phyloP scores from a whole-genome alignment of 2,797 vertebrate genomes.

The Geotrypetes seraphini region DNA sequence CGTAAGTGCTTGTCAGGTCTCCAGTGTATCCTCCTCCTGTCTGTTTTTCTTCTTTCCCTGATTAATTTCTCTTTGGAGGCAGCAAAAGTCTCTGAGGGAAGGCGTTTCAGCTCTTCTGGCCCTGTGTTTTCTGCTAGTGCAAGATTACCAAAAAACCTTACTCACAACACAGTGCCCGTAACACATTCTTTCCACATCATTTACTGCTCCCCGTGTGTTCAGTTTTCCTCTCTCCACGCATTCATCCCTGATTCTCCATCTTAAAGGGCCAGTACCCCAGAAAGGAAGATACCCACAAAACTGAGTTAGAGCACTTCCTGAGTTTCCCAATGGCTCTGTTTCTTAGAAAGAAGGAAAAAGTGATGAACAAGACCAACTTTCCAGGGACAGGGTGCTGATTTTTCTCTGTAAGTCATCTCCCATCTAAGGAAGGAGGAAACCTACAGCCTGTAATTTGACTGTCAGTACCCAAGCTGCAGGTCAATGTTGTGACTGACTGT shows the following conservation, averaged over 20 bases:
- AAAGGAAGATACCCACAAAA: no score
- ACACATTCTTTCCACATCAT: constrained; percentile 20
- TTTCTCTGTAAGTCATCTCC: neutral
- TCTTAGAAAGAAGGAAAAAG: neutral
- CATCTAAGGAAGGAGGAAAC: constrained; percentile 39
- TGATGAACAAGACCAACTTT: no score
- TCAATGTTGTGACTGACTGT: constrained; percentile 72
- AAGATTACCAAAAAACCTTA: constrained; percentile 7
- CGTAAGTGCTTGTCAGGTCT: no score
- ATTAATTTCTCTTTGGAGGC: no score
- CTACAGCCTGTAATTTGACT: constrained; percentile 59
- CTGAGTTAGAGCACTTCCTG: no score
- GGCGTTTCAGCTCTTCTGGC: no score
- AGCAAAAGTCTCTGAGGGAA: no score
- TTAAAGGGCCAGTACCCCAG: constrained; percentile 2
- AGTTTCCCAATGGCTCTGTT: no score
- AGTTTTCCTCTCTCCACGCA: constrained; percentile 9
- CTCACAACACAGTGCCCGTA: constrained; percentile 9
- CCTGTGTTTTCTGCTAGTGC: no score
- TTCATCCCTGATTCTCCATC: constrained; percentile 12
- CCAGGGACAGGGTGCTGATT: neutral
- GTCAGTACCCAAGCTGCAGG: constrained; percentile 55
- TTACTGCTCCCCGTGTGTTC: constrained; percentile 15
- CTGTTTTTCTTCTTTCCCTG: no score
- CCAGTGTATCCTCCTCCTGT: no score